Percentiles rank a stretch among this genome's conserved stretches.
These are phyloP conservation scores for Rhinella marina DNA, from an alignment of 2,797 vertebrate species.

Conservation along the genomic window DNA sequence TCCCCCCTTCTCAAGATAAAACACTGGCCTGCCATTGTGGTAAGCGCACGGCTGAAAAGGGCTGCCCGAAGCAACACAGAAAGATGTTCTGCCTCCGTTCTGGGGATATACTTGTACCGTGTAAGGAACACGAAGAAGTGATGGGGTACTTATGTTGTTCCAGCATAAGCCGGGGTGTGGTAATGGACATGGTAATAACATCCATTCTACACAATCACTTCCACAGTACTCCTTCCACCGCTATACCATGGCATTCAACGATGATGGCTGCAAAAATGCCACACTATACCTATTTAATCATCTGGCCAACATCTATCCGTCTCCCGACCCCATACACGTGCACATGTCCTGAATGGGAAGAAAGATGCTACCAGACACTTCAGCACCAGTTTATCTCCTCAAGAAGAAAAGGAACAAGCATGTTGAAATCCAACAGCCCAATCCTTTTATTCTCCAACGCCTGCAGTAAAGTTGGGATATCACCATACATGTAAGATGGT, in stretches of 20 bases:
- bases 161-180: constrained; percentile 7
- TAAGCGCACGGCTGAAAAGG: neutral
- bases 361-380: too few relatives aligned
- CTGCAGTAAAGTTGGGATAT: too few relatives aligned
- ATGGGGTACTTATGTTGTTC: neutral
- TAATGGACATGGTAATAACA: neutral
- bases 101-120: neutral
- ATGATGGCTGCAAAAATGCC: neutral
- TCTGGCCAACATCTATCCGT: neutral
- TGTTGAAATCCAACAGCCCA: too few relatives aligned
- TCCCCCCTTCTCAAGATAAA: constrained; percentile 14
- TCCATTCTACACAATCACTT: constrained; percentile 31
- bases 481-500: too few relatives aligned
- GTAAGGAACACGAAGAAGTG: neutral
- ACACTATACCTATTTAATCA: neutral
- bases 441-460: too few relatives aligned
- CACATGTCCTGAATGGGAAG: too few relatives aligned
- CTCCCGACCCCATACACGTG: too few relatives aligned
- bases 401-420: too few relatives aligned
- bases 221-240: neutral
- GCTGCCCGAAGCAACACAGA: neutral
- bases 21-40: neutral
- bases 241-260: neutral
- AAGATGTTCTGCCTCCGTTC: neutral
- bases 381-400: too few relatives aligned